Conservation (phyloP, 2,113 vertebrate species). For the Heterotilapia buettikoferi region DNA sequence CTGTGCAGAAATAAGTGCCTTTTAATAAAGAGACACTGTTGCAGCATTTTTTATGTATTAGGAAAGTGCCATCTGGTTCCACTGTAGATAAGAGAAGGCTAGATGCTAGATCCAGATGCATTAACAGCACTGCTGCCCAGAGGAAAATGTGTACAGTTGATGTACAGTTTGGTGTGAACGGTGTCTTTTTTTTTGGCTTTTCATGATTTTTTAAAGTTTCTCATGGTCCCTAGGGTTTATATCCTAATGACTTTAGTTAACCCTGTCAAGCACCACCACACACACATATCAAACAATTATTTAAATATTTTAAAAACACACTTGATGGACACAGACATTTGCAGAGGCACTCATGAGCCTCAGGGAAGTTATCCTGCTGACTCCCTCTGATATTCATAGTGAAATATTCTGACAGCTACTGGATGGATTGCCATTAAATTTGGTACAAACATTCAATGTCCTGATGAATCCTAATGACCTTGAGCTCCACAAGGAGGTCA, state of each 20-base stretch:
- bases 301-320: neutral
- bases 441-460: neutral
- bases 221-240: neutral
- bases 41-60: neutral
- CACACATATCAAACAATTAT: neutral
- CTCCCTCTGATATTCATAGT: neutral
- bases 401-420: neutral
- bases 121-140: neutral
- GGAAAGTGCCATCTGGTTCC: neutral
- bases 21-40: neutral
- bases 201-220: rapidly evolving
- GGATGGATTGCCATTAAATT: neutral
- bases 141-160: neutral
- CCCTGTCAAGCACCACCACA: neutral
- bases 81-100: neutral
- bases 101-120: neutral
- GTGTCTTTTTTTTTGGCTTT: neutral
- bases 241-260: neutral
- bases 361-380: neutral
- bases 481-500: rapidly evolving
- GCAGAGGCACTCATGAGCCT: neutral
- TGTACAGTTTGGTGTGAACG: neutral
- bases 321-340: neutral
- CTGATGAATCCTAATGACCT: neutral
- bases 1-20: neutral